phyloP scores from a whole-genome alignment of 2,113 vertebrate species.

The Probosciger aterrimus region DNA sequence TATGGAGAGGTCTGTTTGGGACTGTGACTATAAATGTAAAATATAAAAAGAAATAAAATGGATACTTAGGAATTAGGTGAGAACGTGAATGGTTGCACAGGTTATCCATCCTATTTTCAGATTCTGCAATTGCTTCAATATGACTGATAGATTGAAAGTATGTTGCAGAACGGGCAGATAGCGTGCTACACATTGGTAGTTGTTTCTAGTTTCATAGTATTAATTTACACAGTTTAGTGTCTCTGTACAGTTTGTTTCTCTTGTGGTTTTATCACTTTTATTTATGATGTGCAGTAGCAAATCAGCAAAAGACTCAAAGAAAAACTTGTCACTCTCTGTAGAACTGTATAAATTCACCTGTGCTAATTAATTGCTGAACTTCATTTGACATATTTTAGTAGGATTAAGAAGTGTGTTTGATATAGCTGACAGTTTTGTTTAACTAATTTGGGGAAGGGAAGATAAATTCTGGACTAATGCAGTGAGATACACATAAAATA shows the following conservation, averaged over 20 bases:
- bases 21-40: background rate
- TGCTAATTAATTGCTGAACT: background rate
- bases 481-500: accelerated
- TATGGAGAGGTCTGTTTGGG: background rate
- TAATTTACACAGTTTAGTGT: background rate
- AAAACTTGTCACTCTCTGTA: background rate
- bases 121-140: background rate
- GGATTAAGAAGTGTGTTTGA: background rate
- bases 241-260: background rate
- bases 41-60: background rate
- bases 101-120: background rate
- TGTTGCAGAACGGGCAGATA: too few relatives aligned
- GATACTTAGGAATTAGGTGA: background rate
- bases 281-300: background rate
- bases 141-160: background rate
- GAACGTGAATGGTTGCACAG: background rate
- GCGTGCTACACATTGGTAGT: background rate
- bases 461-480: background rate
- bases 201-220: background rate
- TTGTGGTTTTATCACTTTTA: background rate
- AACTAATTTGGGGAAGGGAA: background rate
- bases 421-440: background rate
- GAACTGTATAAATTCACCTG: background rate
- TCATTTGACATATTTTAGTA: background rate
- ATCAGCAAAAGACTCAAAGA: background rate